Evolutionary conservation across 1,140 invertebrate genomes (phyloP).

Genomic region (Caerostris darwini): DNA sequence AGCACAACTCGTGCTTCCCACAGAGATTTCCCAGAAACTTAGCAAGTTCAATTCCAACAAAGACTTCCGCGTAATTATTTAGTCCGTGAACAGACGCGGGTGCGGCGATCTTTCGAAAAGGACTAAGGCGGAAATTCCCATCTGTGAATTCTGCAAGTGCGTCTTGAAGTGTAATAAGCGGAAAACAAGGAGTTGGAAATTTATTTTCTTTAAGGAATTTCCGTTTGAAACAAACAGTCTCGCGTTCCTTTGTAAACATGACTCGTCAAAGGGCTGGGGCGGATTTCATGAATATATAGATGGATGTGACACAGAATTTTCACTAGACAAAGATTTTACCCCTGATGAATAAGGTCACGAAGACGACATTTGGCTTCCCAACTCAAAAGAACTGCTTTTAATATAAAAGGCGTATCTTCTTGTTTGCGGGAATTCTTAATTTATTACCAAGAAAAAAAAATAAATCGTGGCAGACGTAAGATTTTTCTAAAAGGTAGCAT

Average conservation of each 20-base stretch:
- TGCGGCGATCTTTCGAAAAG: slow-evolving; percentile 21
- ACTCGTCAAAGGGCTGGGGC: slow-evolving; percentile 48
- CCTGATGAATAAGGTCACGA: slow-evolving; percentile 57
- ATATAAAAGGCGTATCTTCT: too few species aligned
- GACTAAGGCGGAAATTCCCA: slow-evolving; percentile 54
- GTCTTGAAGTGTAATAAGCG: slow-evolving; percentile 68
- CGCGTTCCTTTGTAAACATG: slow-evolving; percentile 72
- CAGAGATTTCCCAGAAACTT: slow-evolving; percentile 19
- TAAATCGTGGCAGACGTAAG: too few species aligned
- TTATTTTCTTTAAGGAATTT: slow-evolving; percentile 71
- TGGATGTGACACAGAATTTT: slow-evolving; percentile 8
- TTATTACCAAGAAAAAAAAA: too few species aligned
- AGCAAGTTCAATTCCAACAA: slow-evolving; percentile 53
- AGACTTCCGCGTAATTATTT: slow-evolving; percentile 63
- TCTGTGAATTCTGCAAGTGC: slow-evolving; percentile 53
- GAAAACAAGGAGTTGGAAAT: slow-evolving; percentile 68
- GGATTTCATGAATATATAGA: slow-evolving; percentile 67
- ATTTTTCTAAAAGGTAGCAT: too few species aligned
- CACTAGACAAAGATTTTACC: slow-evolving; percentile 45
- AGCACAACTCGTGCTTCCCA: not conserved
- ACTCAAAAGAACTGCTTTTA: not conserved
- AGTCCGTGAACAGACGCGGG: slow-evolving; percentile 36
- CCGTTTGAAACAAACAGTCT: slow-evolving; percentile 72
- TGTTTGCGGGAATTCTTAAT: not conserved
- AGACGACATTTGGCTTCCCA: slow-evolving; percentile 4